Evolutionary conservation across 2,113 vertebrate species (phyloP), one percentile per base, ranked within the genome.

Genomic region (Dolichallabes microphthalmus): DNA sequence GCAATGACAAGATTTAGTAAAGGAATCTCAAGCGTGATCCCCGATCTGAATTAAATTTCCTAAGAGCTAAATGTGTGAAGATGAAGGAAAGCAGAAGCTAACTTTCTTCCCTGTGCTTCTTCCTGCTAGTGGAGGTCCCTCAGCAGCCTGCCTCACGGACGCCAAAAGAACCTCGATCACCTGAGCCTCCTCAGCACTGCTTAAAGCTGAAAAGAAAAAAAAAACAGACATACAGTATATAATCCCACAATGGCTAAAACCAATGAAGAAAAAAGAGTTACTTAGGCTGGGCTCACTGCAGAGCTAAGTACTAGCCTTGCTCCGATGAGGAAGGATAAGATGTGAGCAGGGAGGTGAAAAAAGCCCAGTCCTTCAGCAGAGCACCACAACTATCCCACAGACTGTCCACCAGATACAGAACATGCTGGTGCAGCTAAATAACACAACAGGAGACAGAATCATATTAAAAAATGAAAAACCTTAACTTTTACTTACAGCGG

Each of bases 391-490:
- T 95, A 91, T 98, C 97, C 97, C 97, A 98, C 88, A 98, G 93
- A 90, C 96, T 96, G 93, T 98, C 97, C 91, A 98, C 93, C 15
- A 98, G 94, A 89, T 97, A 98, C 0, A 95, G 91, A 87, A 97
- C 93, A 2, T 97, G 97, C 71, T 93, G 92, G 89, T 98, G 97
- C n/a, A 97, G 88, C 97, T 97, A 91, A 17, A 85, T 25, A 13
- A 19, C 20, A 80, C 68, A 68, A 13, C 1, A 50, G 14, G 4
- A 69, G 15, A 20, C 63, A 83, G 4, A 78, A 64, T 79, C 5
- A 68, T 11, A 39, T 12, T 69, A 45, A 68, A 25, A 15, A 78
- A 11, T 69, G 7, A 57, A 25, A 35, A 25, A 64, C 7, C 39
- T 5, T 39, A 7, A 77, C 32, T n/a, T 52, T 27, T 74, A 15